Evolutionary conservation across 2,888 invertebrate species (phyloP), one percentile per base, ranked within the genome.

Genomic region (Ctena decussata): DNA sequence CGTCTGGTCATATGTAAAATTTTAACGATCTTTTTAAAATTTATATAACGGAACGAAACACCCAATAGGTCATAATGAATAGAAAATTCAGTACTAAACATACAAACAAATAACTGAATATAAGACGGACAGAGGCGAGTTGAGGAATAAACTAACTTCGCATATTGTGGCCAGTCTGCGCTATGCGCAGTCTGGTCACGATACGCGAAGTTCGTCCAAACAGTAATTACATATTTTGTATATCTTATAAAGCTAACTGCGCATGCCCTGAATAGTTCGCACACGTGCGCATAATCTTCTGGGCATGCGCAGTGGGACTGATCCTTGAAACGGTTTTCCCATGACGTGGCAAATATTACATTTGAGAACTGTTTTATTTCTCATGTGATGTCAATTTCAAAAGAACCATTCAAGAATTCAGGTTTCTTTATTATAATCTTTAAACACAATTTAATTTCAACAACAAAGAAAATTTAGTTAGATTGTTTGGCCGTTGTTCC

Each of bases 31-130:
- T 27, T 57, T 57, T 41, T 57, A 27, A 57, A 57, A 57, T 57
- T 57, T 57, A 57, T 57, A 57, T 57, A 57, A 57, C 57, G 57
- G 57, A 57, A 57, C 57, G 57, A 57, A 57, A 57, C n/a, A 21
- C 8, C 15, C 57, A 57, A 57, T 57, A 27, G 57, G 27, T n/a
- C 21, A 27, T 1, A 27, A n/a, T 57, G 27, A 57, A 57, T 57
- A 27, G 57, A 24, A n/a, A 57, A 57, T 57, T 57, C 57, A 57
- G 27, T 57, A 57, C 57, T 57, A 6, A 27, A 11, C 27, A 57
- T 11, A 57, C 57, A 57, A 46, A 57, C 57, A 57, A 57, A 57
- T 27, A 24, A 57, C 46, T 5, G 21, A 46, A n/a, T 46, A 46
- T 21, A 46, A 46, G 12, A 46, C n/a, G n/a, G n/a, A n/a, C n/a